phyloP scores from a whole-genome alignment of 2,797 vertebrate genomes.

The Phaenicophaeus curvirostris region DNA sequence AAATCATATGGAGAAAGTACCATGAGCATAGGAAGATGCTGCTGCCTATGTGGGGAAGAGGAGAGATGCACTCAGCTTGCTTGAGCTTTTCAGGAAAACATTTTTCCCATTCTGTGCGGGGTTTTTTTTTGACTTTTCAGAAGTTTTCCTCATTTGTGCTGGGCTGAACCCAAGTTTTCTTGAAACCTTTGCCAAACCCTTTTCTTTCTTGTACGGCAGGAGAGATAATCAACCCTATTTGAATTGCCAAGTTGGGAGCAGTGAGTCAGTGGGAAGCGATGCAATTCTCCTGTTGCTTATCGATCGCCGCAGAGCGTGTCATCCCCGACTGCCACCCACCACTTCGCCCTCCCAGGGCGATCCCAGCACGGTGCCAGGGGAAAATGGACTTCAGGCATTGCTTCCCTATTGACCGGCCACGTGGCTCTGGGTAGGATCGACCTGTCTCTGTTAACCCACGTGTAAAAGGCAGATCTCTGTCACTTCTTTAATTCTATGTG shows the following conservation, averaged over 20 bases:
- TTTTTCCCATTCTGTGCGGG: not conserved
- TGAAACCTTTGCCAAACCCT: not conserved
- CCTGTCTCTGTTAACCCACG: rapidly evolving
- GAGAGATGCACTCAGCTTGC: not conserved
- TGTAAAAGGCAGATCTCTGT: not conserved
- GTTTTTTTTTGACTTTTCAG: not conserved
- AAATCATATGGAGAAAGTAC: not conserved
- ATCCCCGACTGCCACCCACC: not conserved
- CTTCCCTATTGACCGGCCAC: rapidly evolving
- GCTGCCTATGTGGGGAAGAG: not conserved
- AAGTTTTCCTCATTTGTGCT: conserved; percentile 1
- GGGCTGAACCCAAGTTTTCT: conserved; percentile 33
- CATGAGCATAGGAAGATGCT: not conserved
- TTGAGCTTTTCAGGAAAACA: not conserved
- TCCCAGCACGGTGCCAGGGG: rapidly evolving
- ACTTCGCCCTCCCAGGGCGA: not conserved
- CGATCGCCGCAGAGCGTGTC: rapidly evolving
- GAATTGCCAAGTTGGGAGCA: not conserved
- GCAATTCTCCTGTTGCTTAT: not conserved
- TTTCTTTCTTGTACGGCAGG: not conserved
- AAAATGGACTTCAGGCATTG: not conserved
- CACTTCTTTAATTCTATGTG: not conserved
- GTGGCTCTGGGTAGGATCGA: not conserved
- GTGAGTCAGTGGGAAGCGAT: not conserved
- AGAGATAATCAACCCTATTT: not conserved